Base-by-base conservation (phyloP, 2,113 vertebrate genomes). In the Paradoxurus hermaphroditus region DNA sequence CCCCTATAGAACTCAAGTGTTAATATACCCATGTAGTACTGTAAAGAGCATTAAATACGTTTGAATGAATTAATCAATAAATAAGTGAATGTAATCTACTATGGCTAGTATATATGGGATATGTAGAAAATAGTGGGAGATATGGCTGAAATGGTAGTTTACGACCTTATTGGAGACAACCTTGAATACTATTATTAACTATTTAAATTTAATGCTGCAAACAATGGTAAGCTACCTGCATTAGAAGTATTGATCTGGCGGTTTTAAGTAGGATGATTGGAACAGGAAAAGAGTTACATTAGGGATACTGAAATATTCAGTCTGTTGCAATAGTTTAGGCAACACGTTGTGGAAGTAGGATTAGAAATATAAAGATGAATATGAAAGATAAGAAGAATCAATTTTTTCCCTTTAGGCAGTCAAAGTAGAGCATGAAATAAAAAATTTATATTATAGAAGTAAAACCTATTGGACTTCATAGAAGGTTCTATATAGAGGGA, bases 211-310 rank as follows among this genome's bases (percentile, higher is more conserved):
- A 96, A 93, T 29, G 5, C 27, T 88, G 13, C 51, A 46, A 92
- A 92, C 46, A 73, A 63, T 91, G 46, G 65, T 46, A 67, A 92
- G 77, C 46, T 49, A 70, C 41, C 73, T 73, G 31, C 29, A 85
- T 87, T 91, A 95, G 59, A 92, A 91, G 95, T 86, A 86, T 11
- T 92, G 59, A 96, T 63, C 29, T 82, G 63, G 41, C n/a, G 88
- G 36, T 75, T 94, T 56, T 72, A 93, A 96, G 18, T n/a, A 95
- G n/a, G 34, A 90, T 79, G 3, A 77, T 3, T 77, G 15, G 44
- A 94, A 18, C 41, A 92, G 25, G 41, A 79, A 68, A 53, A 85
- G 9, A 89, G 70, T 82, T 77, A 39, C 27, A 68, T 46, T 31
- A 56, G 23, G 36, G 78, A 62, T 81, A 72, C 4, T 87, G 25